phyloP scores from a whole-genome alignment of 2,797 vertebrate genomes.

The Nannoperca obscura region DNA sequence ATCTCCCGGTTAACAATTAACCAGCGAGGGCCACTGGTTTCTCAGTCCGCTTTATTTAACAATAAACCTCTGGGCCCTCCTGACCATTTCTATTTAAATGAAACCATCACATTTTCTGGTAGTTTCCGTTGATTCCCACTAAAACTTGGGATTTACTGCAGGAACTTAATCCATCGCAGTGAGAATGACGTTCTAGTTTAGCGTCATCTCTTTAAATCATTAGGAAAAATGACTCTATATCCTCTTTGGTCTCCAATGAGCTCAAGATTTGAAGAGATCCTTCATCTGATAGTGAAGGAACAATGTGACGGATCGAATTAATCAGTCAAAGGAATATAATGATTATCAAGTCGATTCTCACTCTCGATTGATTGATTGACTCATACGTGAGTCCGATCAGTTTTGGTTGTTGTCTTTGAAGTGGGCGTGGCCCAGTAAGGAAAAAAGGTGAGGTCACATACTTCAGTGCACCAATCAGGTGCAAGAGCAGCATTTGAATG shows the following conservation, averaged over 20 bases:
- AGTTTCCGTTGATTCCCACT: not conserved
- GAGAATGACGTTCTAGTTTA: slow-evolving; percentile 30
- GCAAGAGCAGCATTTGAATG: not conserved
- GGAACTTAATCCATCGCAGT: slow-evolving; percentile 26
- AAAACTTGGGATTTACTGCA: not conserved
- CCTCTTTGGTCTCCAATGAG: slow-evolving; percentile 25
- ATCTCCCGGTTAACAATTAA: slow-evolving; percentile 81
- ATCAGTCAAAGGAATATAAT: not conserved
- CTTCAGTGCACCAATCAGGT: slow-evolving; percentile 16
- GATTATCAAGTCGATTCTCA: slow-evolving; percentile 1
- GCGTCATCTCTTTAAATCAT: slow-evolving; percentile 21
- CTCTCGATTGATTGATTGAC: not conserved
- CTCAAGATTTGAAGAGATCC: not conserved
- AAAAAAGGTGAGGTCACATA: not conserved
- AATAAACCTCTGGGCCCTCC: not conserved
- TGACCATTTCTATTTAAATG: not conserved
- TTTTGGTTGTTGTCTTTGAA: not conserved
- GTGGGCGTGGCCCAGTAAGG: not conserved
- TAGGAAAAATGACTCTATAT: slow-evolving; percentile 24
- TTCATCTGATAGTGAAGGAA: not conserved
- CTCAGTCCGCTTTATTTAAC: not conserved
- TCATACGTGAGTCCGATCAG: not conserved
- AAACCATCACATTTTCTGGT: not conserved
- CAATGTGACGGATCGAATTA: not conserved
- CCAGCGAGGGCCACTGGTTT: slow-evolving; percentile 44